Evolutionary conservation across 30 jellyfish, hydroid and myxozoan species (phyloP), one percentile per base, ranked within the genome.

Genomic region (Mastigias papua): DNA sequence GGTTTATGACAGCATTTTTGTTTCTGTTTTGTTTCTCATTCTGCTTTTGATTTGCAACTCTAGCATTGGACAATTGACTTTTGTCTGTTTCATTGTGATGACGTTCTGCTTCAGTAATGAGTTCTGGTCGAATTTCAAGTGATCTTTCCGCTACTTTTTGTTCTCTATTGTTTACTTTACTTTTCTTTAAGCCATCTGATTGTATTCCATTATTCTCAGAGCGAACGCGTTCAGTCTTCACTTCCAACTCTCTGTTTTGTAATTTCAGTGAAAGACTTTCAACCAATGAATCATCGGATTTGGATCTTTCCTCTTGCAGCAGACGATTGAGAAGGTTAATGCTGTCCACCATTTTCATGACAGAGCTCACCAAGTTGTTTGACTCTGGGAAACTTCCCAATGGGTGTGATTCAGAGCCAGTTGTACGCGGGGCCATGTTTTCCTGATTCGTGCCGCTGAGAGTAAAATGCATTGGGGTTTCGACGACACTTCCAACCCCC

Each of bases 21-120:
- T 26, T 11, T 68, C 80, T 68, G 80, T 31, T 8, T 68, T 31
- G 80, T 68, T 68, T 68, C 54, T 68, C 80, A 27, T 11, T 68
- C 80, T 32, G 80, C 48, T 68, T 68, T 68, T 25, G 80, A 68
- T n/a, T n/a, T n/a, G n/a, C n/a, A n/a, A n/a, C n/a, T n/a, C n/a
- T n/a, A n/a, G n/a, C n/a, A n/a, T n/a, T n/a, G n/a, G n/a, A n/a
- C n/a, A n/a, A n/a, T n/a, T n/a, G n/a, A n/a, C n/a, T n/a, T n/a
- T n/a, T n/a, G n/a, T n/a, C n/a, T n/a, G n/a, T n/a, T n/a, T n/a
- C n/a, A n/a, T n/a, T n/a, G n/a, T n/a, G n/a, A n/a, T n/a, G n/a
- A n/a, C n/a, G n/a, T n/a, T n/a, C n/a, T n/a, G n/a, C n/a, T n/a
- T n/a, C n/a, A n/a, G n/a, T 68, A 32, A 68, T 8, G 80, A 22